Evolutionary conservation across 2,797 vertebrate genomes (phyloP).

Genomic region (Malacoraja senta): DNA sequence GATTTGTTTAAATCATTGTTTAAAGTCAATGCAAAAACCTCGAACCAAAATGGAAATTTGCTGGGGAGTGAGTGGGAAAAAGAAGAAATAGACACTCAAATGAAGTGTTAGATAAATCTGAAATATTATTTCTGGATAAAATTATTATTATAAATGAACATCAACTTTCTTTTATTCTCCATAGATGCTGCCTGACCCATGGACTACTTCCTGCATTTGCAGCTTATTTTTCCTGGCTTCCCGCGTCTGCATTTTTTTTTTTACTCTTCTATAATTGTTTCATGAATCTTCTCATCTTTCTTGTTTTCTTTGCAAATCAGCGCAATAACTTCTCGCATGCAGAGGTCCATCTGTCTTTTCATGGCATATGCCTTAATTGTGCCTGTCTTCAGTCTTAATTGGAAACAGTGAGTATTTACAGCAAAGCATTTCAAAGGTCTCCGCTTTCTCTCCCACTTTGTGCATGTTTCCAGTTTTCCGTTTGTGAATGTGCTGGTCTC

Average conservation of each 20-base stretch:
- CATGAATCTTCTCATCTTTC: neutral
- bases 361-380: neutral
- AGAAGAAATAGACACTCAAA: neutral
- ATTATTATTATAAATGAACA: too few relatives aligned
- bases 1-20: neutral
- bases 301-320: slow-evolving; percentile 20
- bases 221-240: too few relatives aligned
- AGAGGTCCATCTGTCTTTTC: neutral
- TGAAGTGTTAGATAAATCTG: neutral
- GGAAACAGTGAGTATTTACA: neutral
- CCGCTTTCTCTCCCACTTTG: too few relatives aligned
- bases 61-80: neutral
- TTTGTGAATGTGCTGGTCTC: too few relatives aligned
- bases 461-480: too few relatives aligned
- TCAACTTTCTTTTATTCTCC: too few relatives aligned
- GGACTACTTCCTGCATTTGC: too few relatives aligned
- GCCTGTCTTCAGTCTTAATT: slow-evolving; percentile 14
- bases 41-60: neutral
- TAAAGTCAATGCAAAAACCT: neutral
- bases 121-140: neutral
- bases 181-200: too few relatives aligned
- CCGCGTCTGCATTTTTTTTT: too few relatives aligned
- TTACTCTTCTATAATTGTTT: neutral
- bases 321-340: neutral
- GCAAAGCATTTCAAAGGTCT: too few relatives aligned